Evolutionary conservation across 2,888 invertebrate species (phyloP), one percentile per base, ranked within the genome.

Genomic region (Hanleya hanleyi): DNA sequence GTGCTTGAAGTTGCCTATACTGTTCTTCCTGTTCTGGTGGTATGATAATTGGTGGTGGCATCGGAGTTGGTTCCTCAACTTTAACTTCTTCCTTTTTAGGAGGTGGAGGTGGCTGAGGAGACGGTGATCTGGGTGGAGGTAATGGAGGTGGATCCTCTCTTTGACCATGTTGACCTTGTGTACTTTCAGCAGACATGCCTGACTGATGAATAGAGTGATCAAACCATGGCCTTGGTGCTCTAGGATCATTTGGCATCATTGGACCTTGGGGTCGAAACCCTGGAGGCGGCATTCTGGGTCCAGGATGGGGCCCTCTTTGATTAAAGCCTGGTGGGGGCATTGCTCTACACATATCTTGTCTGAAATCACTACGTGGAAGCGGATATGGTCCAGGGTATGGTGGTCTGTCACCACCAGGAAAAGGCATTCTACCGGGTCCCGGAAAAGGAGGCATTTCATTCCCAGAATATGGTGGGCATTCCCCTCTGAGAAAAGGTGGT

Each of bases 1-100:
- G 79, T 90, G 97, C 70, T 93, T 87, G 87, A 29, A 89, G 78
- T 47, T 80, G 83, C 67, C 86, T 83, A 73, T 89, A 90, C 75
- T 85, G 86, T 67, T 88, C 88, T 38, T 81, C 86, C 73, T 89
- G 88, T 71, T 89, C 89, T 15, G 89, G 87, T 22, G 88, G 88
- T 69, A 88, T 87, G 36, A 81, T 81, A 76, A 82, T 80, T 29
- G 77, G 79, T 7, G 81, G 81, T 67, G 81, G 82, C 69, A 82
- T 81, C 12, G 77, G 73, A 9, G 67, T 64, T 36, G 81, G 77
- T 70, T 83, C 79, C 65, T 80, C 77, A 35, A 78, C 74, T 18
- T 77, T 78, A 41, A 82, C 83, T 67, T 85, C 82, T 62, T 84
- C 83, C 73, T 82, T 82, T 18, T 83, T 83, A 26, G 86, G 85